Conservation (phyloP, 2,797 vertebrate species). For the Microctenopoma stevenorrisi region DNA sequence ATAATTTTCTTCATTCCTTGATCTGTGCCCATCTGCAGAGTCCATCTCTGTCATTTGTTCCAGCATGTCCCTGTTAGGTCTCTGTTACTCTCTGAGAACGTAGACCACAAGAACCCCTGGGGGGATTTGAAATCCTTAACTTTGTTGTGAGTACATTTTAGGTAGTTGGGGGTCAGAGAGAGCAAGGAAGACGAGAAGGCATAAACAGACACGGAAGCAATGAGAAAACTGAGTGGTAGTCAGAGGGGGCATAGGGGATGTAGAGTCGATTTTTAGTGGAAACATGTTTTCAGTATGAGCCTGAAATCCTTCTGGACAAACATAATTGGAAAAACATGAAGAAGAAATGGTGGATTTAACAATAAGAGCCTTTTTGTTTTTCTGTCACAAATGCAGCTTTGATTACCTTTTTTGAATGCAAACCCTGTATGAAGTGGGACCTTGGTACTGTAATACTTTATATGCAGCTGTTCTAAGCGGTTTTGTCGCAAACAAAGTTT, state of each 20-base stretch:
- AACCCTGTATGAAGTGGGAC: slow-evolving; percentile 5
- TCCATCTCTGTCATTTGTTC: slow-evolving; percentile 80
- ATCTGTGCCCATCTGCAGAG: slow-evolving; percentile 71
- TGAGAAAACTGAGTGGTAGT: slow-evolving; percentile 26
- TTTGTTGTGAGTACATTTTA: slow-evolving; percentile 58
- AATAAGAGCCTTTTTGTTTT: slow-evolving; percentile 72
- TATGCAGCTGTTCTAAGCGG: neutral
- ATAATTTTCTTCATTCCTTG: slow-evolving; percentile 59
- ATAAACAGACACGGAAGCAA: slow-evolving; percentile 41
- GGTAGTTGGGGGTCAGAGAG: slow-evolving; percentile 47
- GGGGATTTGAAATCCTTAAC: slow-evolving; percentile 60
- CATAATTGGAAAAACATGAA: slow-evolving; percentile 83
- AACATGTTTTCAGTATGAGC: slow-evolving; percentile 80
- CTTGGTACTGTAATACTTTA: neutral
- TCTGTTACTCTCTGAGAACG: slow-evolving; percentile 77
- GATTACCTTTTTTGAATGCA: slow-evolving; percentile 37
- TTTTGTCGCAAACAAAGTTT: neutral
- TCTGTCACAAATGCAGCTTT: slow-evolving; percentile 47
- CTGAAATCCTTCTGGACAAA: slow-evolving; percentile 73
- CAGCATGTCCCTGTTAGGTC: slow-evolving; percentile 67
- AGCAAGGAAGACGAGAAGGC: slow-evolving; percentile 34
- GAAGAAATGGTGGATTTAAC: slow-evolving; percentile 77
- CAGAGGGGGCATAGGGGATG: slow-evolving; percentile 23
- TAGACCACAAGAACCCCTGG: slow-evolving; percentile 68
- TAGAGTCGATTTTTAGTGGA: slow-evolving; percentile 73